A percentile compares a stretch with the other conserved stretches of the same genome.
These are phyloP conservation scores for Nannoperca australis DNA, from an alignment of 2,797 vertebrate species.

Conservation along the genomic window DNA sequence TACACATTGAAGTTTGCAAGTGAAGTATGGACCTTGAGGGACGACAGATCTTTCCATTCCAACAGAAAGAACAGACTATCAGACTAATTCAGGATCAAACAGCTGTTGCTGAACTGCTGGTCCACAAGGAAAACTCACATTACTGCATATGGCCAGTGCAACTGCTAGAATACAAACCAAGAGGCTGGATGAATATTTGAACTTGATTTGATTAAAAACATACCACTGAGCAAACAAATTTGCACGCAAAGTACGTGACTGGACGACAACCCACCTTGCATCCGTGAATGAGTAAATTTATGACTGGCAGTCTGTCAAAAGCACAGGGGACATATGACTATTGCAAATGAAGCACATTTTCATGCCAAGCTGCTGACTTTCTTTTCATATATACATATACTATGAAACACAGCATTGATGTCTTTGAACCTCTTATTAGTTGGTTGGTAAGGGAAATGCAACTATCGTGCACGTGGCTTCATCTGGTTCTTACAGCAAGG, in stretches of 20 bases:
- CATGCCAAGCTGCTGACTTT: background rate
- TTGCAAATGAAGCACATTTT: background rate
- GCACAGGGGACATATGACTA: background rate
- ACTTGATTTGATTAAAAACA: constrained; percentile 59
- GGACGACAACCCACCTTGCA: background rate
- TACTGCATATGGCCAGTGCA: background rate
- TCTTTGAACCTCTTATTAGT: background rate
- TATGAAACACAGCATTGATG: background rate
- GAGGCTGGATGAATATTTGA: constrained; percentile 22
- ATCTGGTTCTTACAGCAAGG: background rate
- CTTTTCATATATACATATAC: background rate
- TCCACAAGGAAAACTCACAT: constrained; percentile 16
- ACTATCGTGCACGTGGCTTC: background rate
- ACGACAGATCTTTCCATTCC: constrained; percentile 4
- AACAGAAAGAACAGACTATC: background rate
- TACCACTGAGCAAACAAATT: constrained; percentile 35
- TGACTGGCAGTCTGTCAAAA: background rate
- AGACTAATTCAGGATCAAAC: constrained; percentile 12
- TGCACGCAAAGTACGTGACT: constrained; percentile 31
- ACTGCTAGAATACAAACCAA: constrained; percentile 3
- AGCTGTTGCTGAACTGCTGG: background rate
- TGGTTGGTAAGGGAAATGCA: background rate
- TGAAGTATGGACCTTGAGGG: background rate
- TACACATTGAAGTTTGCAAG: background rate
- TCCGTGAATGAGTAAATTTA: background rate